A percentile compares a stretch with the other conserved stretches of the same genome.
Conservation (phyloP, 1,140 invertebrate genomes). For the Eurosta solidaginis region DNA sequence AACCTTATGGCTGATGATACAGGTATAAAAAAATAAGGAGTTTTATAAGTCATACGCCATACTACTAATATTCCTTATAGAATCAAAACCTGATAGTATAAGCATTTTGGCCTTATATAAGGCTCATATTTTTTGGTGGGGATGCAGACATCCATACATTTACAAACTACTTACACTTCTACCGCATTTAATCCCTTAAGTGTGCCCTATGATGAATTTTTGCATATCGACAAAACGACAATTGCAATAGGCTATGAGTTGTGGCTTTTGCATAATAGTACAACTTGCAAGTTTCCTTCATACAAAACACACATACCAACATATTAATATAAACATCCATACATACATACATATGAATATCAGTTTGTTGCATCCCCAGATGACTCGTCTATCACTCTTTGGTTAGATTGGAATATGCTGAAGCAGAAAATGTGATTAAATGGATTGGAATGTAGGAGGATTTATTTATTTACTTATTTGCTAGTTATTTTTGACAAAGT, state of each 20-base stretch:
- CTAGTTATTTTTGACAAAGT: constrained; percentile 18
- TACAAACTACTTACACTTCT: neutral
- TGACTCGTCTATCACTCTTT: neutral
- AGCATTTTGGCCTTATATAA: too few relatives aligned
- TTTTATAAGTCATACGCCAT: too few relatives aligned
- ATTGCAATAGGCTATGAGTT: neutral
- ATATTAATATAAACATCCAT: neutral
- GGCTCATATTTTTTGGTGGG: too few relatives aligned
- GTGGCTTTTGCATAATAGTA: neutral
- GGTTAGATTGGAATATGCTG: neutral
- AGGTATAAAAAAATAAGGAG: too few relatives aligned
- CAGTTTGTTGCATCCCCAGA: neutral
- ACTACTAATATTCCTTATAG: too few relatives aligned
- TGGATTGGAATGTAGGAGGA: constrained; percentile 28
- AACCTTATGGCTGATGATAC: too few relatives aligned
- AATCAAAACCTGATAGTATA: too few relatives aligned
- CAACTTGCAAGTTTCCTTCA: neutral
- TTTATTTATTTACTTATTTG: constrained; percentile 20
- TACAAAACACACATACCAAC: neutral
- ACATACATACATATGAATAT: neutral
- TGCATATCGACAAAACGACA: neutral
- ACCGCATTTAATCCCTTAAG: constrained; percentile 21
- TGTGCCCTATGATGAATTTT: neutral
- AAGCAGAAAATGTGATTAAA: constrained; percentile 18
- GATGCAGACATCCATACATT: neutral